These are phyloP conservation scores for Ochropleura leucogaster DNA, from an alignment of 2,888 invertebrate genomes.

Conservation along the genomic window DNA sequence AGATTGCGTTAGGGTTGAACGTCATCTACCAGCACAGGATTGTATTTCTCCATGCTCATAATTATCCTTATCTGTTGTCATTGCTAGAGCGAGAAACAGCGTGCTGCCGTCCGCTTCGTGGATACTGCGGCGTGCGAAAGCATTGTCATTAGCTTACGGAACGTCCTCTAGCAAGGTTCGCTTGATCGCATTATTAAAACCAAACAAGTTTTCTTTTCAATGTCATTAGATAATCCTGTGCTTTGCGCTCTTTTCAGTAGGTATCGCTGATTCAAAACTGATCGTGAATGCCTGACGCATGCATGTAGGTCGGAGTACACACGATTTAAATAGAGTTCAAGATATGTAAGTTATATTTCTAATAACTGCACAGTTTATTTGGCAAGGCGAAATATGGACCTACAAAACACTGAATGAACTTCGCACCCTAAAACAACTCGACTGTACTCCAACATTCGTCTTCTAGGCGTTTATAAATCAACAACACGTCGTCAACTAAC, in stretches of 20 bases:
- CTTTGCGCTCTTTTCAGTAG: not conserved
- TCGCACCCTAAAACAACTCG: not conserved
- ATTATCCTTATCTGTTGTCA: too few relatives aligned
- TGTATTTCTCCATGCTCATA: too few relatives aligned
- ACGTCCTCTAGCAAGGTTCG: not conserved
- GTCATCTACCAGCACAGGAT: too few relatives aligned
- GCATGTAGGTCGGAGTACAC: not conserved
- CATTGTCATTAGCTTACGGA: not conserved
- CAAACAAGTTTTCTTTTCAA: not conserved
- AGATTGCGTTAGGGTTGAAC: not conserved
- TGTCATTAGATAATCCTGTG: not conserved
- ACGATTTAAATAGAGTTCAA: not conserved
- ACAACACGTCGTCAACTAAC: not conserved
- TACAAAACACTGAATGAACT: not conserved
- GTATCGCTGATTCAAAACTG: not conserved
- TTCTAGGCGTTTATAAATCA: not conserved
- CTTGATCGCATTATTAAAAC: not conserved
- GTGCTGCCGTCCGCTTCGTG: too few relatives aligned
- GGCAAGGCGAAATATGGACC: not conserved
- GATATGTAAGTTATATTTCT: conserved; percentile 4
- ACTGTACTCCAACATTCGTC: not conserved
- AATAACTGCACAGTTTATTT: not conserved
- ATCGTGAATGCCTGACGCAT: not conserved
- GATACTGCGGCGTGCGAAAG: too few relatives aligned
- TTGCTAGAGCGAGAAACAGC: too few relatives aligned